Base-by-base conservation (phyloP, 2,888 invertebrate species). In the Anagyrus pseudococci region DNA sequence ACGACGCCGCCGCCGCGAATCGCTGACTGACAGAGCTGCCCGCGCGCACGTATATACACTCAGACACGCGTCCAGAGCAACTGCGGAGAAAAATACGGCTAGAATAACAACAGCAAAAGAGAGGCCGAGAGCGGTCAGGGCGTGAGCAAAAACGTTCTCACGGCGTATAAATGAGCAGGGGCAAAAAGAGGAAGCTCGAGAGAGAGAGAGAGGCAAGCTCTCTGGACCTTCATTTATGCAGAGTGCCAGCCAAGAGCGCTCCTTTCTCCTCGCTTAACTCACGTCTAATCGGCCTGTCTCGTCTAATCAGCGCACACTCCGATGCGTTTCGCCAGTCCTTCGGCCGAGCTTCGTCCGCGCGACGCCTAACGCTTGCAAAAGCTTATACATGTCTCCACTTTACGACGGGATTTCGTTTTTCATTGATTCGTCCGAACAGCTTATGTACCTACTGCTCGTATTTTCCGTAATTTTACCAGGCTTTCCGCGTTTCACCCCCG, bases 241-340 rank as follows among this genome's bases (percentile, higher is more conserved):
- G 25, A 40, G 23, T 13, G 17, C 0, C 19, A 17, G 26, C 2
- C 23, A n/a, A n/a, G n/a, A n/a, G n/a, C 43, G 43, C 19, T 43
- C 19, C 6, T 19, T 6, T 26, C 10, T 37, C 20, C 2, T 4
- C n/a, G n/a, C n/a, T n/a, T n/a, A 4, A 29, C 29, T 15, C 47
- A 10, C 25, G 17, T 29, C 53, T 64, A 64, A 64, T 60, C 64
- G 60, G 44, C 33, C 60, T 64, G 60, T 64, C 60, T 22, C 52
- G 20, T 20, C 56, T 29, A 54, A 64, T 64, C 53, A 60, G 44
- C 15, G 23, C 50, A 64, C 53, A 44, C 53, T 54, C 49, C 48
- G 54, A 10, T 61, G 64, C 60, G 41, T 50, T 40, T 33, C 33
- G 23, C 33, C 22, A 40, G 29, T 54, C 6, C 23, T 7, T 19